Evolutionary conservation across 2,888 invertebrate species (phyloP).

Genomic region (Anarsia innoxiella): DNA sequence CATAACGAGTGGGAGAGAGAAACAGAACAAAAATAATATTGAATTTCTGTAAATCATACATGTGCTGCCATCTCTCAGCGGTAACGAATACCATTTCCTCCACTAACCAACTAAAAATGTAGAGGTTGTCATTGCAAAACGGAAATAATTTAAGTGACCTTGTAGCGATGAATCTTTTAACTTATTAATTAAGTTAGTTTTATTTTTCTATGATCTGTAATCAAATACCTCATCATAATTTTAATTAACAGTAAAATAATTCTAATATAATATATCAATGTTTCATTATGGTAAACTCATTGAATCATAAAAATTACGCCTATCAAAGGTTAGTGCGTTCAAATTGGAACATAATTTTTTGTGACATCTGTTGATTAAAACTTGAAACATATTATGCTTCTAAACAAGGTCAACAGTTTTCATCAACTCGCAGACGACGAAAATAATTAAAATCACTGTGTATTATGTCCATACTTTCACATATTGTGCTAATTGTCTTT

Average conservation of each 20-base stretch:
- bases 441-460: constrained; percentile 66
- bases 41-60: constrained; percentile 46
- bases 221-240: no score
- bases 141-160: no score
- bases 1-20: constrained; percentile 49
- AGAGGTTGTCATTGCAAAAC: constrained; percentile 5
- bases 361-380: constrained; percentile 75
- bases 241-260: no score
- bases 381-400: constrained; percentile 75
- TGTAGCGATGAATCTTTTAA: constrained; percentile 3
- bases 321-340: constrained; percentile 41
- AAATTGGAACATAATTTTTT: constrained; percentile 56
- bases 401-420: constrained; percentile 77
- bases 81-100: constrained; percentile 14
- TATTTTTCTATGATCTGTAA: no score
- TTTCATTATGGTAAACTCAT: no score
- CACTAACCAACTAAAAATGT: constrained; percentile 6
- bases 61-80: constrained; percentile 51
- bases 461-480: constrained; percentile 52
- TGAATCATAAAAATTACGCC: background rate
- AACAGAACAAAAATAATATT: constrained; percentile 48
- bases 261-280: no score
- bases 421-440: constrained; percentile 65
- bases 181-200: background rate
- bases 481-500: constrained; percentile 44